Evolutionary conservation across 1,140 invertebrate genomes (phyloP).

Genomic region (Ooceraea biroi): DNA sequence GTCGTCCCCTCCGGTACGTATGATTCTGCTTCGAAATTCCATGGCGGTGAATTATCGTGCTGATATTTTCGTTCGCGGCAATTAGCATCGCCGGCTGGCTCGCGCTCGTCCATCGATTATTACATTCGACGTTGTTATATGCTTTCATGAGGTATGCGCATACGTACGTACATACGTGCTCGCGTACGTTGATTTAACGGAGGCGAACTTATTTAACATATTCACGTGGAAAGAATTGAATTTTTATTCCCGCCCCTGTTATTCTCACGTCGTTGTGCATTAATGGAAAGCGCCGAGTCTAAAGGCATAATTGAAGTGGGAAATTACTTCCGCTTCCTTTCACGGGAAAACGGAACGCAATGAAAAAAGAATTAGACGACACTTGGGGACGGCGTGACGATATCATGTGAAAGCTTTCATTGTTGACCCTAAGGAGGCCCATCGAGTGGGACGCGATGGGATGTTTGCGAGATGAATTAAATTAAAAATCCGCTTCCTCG

Average conservation of each 20-base stretch:
- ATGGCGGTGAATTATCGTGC: conserved; percentile 25
- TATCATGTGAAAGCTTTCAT: conserved; percentile 33
- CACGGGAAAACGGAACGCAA: conserved; percentile 38
- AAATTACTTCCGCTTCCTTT: conserved; percentile 58
- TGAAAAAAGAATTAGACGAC: conserved; percentile 40
- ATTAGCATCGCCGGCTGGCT: conserved; percentile 24
- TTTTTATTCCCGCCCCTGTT: conserved; percentile 39
- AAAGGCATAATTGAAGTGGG: conserved; percentile 55
- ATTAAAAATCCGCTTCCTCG: conserved; percentile 27
- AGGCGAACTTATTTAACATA: conserved; percentile 55
- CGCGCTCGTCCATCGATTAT: conserved; percentile 41
- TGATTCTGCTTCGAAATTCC: conserved; percentile 11
- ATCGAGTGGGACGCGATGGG: conserved; percentile 31
- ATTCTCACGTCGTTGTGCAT: conserved; percentile 46
- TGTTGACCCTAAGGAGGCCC: conserved; percentile 28
- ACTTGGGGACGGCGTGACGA: conserved; percentile 22
- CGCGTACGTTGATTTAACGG: conserved; percentile 16
- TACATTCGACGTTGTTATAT: conserved; percentile 33
- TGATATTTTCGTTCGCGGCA: conserved; percentile 37
- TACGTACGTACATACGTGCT: neutral
- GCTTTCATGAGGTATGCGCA: neutral
- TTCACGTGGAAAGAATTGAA: conserved; percentile 39
- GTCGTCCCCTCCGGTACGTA: too few relatives aligned
- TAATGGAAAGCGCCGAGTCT: conserved; percentile 53
- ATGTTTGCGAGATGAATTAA: conserved; percentile 58